Conservation (phyloP, 2,888 invertebrate genomes). For the Conops quadrifasciatus region DNA sequence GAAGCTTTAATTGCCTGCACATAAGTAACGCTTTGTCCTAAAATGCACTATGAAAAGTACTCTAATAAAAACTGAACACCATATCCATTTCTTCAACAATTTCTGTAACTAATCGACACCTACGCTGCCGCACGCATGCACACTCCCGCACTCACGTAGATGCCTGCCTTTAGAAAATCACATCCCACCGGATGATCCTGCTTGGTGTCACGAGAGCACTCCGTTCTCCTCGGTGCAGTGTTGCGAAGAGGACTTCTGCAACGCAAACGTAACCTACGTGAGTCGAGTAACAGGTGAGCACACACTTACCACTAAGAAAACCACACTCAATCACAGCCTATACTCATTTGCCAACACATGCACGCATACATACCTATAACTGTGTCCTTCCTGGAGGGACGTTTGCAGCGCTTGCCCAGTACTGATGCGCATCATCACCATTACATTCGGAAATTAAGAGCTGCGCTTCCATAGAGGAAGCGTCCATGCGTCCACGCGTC, state of each 20-base stretch:
- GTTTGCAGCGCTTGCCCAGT: too few relatives aligned
- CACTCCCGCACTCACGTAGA: constrained; percentile 62
- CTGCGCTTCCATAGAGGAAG: too few relatives aligned
- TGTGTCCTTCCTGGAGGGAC: neutral
- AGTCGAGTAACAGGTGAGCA: constrained; percentile 63
- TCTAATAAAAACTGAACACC: constrained; percentile 4
- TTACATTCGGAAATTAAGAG: too few relatives aligned
- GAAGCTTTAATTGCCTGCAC: neutral
- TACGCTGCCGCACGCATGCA: constrained; percentile 8
- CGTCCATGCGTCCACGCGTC: too few relatives aligned
- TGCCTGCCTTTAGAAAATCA: constrained; percentile 70
- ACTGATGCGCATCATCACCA: too few relatives aligned
- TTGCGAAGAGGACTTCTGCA: constrained; percentile 76
- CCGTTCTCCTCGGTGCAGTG: constrained; percentile 65
- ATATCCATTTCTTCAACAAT: constrained; percentile 5
- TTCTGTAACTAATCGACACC: constrained; percentile 8
- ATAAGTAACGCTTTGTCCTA: constrained; percentile 1
- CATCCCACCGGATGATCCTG: constrained; percentile 71
- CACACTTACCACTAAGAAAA: constrained; percentile 22
- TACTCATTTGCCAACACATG: constrained; percentile 9
- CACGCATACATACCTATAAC: constrained; percentile 19
- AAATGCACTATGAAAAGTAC: constrained; percentile 1
- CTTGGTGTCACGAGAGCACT: constrained; percentile 69
- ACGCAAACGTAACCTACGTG: constrained; percentile 68
- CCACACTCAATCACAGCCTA: constrained; percentile 32